phyloP scores from a whole-genome alignment of 64 coral and sea anemone species.

The Astreopora myriophthalma region DNA sequence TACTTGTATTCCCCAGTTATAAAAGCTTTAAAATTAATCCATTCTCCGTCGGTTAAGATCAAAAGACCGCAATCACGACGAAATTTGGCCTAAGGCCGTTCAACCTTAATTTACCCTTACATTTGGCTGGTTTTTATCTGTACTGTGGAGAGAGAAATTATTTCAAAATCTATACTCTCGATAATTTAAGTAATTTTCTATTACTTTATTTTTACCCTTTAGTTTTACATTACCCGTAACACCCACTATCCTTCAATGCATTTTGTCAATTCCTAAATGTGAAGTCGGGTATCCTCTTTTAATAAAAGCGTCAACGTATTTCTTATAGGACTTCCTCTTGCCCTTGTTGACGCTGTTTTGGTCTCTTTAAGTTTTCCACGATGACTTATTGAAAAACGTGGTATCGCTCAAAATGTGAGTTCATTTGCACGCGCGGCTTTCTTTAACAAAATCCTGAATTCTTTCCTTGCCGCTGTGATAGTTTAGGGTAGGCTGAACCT shows the following conservation, averaged over 20 bases:
- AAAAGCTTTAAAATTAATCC: conserved; percentile 50
- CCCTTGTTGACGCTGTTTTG: neutral
- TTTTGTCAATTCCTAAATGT: neutral
- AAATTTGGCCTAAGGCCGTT: neutral
- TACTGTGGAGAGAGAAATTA: neutral
- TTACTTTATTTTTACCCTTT: neutral
- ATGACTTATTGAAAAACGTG: no score
- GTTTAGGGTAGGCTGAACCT: neutral
- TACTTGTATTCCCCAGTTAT: conserved; percentile 3
- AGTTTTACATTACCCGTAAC: no score
- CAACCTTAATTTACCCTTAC: neutral
- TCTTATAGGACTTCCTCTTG: neutral
- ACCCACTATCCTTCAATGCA: no score
- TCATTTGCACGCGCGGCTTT: neutral
- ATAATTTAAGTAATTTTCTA: neutral
- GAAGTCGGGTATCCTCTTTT: neutral
- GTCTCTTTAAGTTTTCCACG: neutral
- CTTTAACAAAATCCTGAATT: neutral
- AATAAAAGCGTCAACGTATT: no score
- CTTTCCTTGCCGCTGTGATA: neutral
- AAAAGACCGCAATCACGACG: neutral
- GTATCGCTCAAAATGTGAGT: neutral
- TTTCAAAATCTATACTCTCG: neutral
- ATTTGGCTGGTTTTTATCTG: conserved; percentile 12
- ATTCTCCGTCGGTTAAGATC: neutral